Conservation (phyloP, 2,888 invertebrate species). For the Aphelenchoides bicaudatus region DNA sequence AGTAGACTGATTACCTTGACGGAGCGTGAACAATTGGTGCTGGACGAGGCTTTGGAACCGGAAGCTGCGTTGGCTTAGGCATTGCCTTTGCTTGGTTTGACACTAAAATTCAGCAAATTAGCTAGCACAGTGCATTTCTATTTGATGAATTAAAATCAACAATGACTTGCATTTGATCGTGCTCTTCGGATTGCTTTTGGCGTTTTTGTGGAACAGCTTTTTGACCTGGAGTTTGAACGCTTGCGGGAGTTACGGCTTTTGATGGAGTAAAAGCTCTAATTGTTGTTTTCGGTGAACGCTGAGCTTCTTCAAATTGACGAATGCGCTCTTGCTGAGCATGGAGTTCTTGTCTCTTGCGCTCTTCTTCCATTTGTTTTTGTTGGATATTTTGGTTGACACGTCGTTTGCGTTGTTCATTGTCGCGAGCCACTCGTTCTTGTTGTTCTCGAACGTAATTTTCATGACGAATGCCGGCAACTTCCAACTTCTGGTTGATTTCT, state of each 20-base stretch:
- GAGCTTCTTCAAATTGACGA: constrained; percentile 20
- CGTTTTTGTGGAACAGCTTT: constrained; percentile 14
- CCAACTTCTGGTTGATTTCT: constrained; percentile 1
- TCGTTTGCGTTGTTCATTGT: constrained; percentile 11
- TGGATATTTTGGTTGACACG: constrained; percentile 19
- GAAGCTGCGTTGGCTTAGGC: too few species aligned
- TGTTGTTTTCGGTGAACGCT: constrained; percentile 5
- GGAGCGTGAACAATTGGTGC: too few species aligned
- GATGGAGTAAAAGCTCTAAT: too few species aligned
- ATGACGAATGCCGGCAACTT: too few species aligned
- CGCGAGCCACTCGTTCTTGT: neutral
- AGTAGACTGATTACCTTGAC: too few species aligned
- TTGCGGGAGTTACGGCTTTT: neutral
- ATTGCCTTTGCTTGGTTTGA: too few species aligned
- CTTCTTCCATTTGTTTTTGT: constrained; percentile 9
- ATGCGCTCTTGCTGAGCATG: constrained; percentile 22
- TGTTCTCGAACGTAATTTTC: neutral
- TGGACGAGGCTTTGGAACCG: too few species aligned
- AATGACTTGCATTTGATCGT: too few species aligned
- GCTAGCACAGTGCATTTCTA: too few species aligned
- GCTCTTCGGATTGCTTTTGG: constrained; percentile 4
- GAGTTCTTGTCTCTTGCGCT: neutral
- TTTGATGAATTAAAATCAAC: too few species aligned
- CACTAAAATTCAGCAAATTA: too few species aligned
- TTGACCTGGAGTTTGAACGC: constrained; percentile 17